Conservation (phyloP, 2,888 invertebrate genomes). For the Aphodius sticticus region DNA sequence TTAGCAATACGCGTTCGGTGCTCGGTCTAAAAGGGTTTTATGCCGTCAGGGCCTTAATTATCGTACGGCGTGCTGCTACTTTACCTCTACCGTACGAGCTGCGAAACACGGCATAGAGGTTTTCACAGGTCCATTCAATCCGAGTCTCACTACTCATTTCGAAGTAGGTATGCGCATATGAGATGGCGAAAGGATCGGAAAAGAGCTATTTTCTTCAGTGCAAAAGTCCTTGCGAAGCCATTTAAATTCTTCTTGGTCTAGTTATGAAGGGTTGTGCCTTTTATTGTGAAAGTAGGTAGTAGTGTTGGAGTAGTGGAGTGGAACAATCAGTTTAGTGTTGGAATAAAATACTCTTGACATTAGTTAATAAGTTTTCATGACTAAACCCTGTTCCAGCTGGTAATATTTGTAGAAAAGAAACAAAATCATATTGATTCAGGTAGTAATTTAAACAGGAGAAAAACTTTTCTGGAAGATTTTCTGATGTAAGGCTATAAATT, state of each 20-base stretch:
- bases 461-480: too few species aligned
- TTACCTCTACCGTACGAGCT: neutral
- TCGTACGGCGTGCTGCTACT: neutral
- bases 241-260: neutral
- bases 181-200: neutral
- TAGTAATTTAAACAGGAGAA: too few species aligned
- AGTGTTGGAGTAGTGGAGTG: too few species aligned
- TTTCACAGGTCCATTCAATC: neutral
- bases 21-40: neutral
- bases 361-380: too few species aligned
- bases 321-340: too few species aligned
- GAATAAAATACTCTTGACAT: too few species aligned
- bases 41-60: constrained; percentile 4
- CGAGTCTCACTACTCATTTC: neutral
- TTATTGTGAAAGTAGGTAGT: too few species aligned
- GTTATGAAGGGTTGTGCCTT: neutral
- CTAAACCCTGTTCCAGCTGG: too few species aligned
- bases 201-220: neutral
- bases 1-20: neutral
- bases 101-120: neutral
- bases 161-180: neutral
- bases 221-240: too few species aligned
- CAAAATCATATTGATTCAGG: too few species aligned
- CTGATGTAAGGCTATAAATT: too few species aligned
- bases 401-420: too few species aligned